Evolutionary conservation across 2,797 vertebrate genomes (phyloP).

Genomic region (Geotrypetes seraphini): DNA sequence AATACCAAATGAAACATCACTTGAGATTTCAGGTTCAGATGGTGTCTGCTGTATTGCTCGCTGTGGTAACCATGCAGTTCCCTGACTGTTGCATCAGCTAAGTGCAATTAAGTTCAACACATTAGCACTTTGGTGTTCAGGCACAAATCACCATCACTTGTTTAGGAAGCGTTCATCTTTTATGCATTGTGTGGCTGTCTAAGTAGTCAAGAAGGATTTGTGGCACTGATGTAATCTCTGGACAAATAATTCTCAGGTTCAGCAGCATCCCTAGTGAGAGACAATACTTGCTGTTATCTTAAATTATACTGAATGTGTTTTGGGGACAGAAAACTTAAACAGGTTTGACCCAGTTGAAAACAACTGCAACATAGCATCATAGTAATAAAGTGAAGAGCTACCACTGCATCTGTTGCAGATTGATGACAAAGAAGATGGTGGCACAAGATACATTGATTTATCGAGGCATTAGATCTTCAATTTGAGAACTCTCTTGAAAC

Average conservation of each 20-base stretch:
- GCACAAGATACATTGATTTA: too few species aligned
- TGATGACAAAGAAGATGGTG: too few species aligned
- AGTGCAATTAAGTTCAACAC: slow-evolving; percentile 41
- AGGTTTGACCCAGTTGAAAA: slow-evolving; percentile 9
- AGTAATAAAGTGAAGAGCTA: too few species aligned
- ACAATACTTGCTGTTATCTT: slow-evolving; percentile 21
- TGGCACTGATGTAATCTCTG: slow-evolving; percentile 36
- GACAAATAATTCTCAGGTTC: slow-evolving; percentile 34
- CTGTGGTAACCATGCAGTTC: slow-evolving; percentile 19
- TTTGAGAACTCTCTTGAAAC: too few species aligned
- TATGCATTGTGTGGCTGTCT: slow-evolving; percentile 37
- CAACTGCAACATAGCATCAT: slow-evolving; percentile 17
- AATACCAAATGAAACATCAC: slow-evolving; percentile 30
- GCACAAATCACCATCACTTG: slow-evolving; percentile 27
- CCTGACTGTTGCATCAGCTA: slow-evolving; percentile 28
- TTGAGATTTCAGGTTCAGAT: slow-evolving; percentile 41
- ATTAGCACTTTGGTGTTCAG: slow-evolving; percentile 37
- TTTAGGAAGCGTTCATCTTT: slow-evolving; percentile 49
- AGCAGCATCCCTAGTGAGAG: slow-evolving; percentile 25
- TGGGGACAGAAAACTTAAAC: slow-evolving; percentile 11
- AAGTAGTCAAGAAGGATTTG: slow-evolving; percentile 54
- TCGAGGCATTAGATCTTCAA: too few species aligned
- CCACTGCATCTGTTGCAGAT: too few species aligned
- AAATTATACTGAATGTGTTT: slow-evolving; percentile 21
- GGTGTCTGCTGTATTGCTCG: slow-evolving; percentile 36